A percentile compares a stretch with the other conserved stretches of the same genome.
Evolutionary conservation across 23 tunicate species (phyloP).

Genomic region (Ascidia mentula): DNA sequence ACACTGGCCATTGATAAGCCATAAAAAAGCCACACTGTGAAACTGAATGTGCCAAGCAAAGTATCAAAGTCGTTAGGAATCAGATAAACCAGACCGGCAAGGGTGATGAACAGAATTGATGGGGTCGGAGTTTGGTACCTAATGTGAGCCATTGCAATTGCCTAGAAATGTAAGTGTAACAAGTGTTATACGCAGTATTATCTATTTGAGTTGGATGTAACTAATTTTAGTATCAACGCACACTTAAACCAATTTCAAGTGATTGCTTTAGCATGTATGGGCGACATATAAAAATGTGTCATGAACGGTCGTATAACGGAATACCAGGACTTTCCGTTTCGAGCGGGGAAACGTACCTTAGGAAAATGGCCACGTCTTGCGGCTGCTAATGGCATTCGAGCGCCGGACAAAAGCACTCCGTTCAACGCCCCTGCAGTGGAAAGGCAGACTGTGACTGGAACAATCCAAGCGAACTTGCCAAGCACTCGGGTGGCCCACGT

Average conservation of each 20-base stretch:
- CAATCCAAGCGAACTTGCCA: not conserved
- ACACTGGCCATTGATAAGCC: not conserved
- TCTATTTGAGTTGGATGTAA: no score
- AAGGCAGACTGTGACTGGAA: conserved; percentile 3
- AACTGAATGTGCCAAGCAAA: conserved; percentile 8
- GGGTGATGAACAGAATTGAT: not conserved
- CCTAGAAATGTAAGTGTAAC: not conserved
- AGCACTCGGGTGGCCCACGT: not conserved
- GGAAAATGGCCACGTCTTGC: conserved; percentile 10
- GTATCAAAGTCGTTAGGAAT: not conserved
- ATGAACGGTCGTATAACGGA: no score
- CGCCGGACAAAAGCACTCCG: not conserved
- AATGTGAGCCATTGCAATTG: not conserved
- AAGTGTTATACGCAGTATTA: no score
- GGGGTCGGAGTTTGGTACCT: not conserved
- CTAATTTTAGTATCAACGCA: no score
- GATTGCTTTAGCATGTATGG: no score
- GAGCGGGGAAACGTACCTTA: not conserved
- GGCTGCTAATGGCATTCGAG: not conserved
- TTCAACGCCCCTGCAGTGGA: not conserved
- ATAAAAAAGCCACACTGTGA: not conserved
- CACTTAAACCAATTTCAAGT: no score
- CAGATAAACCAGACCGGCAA: not conserved
- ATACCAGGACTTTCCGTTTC: not conserved
- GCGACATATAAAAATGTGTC: no score